Evolutionary conservation across 1,140 invertebrate genomes (phyloP).

Genomic region (Cotesia typhae): DNA sequence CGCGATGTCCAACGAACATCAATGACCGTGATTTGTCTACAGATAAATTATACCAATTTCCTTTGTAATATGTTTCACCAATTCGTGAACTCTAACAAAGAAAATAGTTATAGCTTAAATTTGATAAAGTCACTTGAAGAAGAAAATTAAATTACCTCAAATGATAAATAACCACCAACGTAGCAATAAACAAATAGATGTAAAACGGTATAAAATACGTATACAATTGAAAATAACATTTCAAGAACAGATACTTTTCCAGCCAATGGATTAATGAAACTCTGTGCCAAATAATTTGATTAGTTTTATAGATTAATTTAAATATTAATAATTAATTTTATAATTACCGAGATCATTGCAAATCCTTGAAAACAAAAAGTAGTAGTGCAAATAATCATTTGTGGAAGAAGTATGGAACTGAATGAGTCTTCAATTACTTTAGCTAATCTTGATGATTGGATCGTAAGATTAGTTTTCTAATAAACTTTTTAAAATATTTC

Average conservation of each 20-base stretch:
- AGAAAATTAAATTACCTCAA: constrained; percentile 36
- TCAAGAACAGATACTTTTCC: constrained; percentile 18
- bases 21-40: constrained; percentile 38
- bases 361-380: constrained; percentile 37
- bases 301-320: not conserved
- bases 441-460: constrained; percentile 25
- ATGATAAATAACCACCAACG: constrained; percentile 38
- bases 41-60: constrained; percentile 47
- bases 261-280: not conserved
- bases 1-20: constrained; percentile 45
- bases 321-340: not conserved
- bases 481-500: too few relatives aligned
- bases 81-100: constrained; percentile 32
- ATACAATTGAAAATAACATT: constrained; percentile 35
- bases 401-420: constrained; percentile 37
- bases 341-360: constrained; percentile 21
- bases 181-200: constrained; percentile 47
- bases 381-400: constrained; percentile 30
- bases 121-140: too few relatives aligned
- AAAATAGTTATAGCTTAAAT: not conserved
- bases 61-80: constrained; percentile 42
- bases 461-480: constrained; percentile 14
- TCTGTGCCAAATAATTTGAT: constrained; percentile 4
- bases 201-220: constrained; percentile 33
- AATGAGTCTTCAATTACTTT: constrained; percentile 39